phyloP scores from a whole-genome alignment of 2,797 vertebrate species.

The Mallotus villosus region DNA sequence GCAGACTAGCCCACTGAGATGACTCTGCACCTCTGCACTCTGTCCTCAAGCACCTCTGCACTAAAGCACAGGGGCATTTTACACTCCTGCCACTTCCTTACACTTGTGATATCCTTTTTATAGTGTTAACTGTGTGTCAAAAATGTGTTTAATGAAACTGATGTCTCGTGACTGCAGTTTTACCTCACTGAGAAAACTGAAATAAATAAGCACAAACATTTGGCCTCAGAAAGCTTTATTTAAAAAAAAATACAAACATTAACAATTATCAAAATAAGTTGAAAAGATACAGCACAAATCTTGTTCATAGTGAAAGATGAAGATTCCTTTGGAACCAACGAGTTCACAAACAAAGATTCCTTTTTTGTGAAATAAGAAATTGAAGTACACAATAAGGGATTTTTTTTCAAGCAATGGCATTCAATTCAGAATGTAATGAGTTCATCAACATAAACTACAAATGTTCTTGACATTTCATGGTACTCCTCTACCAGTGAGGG shows the following conservation, averaged over 20 bases:
- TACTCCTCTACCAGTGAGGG: too few relatives aligned
- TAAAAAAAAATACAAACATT: not conserved
- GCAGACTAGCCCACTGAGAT: not conserved
- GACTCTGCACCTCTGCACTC: not conserved
- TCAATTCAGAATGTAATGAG: too few relatives aligned
- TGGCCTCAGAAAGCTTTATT: not conserved
- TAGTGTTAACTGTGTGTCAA: not conserved
- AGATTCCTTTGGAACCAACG: conserved; percentile 52
- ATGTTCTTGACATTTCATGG: too few relatives aligned
- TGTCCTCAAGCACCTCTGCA: not conserved
- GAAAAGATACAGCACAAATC: conserved; percentile 32
- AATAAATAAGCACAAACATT: conserved; percentile 2
- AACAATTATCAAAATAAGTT: conserved; percentile 8
- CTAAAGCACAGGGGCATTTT: not conserved
- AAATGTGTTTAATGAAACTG: not conserved
- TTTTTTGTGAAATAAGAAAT: conserved; percentile 24
- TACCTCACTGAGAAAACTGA: not conserved
- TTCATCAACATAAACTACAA: too few relatives aligned
- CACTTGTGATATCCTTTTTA: not conserved
- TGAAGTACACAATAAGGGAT: not conserved
- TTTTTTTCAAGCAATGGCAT: not conserved
- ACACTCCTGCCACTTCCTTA: not conserved
- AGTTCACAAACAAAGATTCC: conserved; percentile 36
- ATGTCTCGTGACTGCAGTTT: not conserved
- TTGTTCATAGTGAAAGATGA: not conserved